Conservation (phyloP, 1,140 invertebrate species). For the Ectropis grisescens region DNA sequence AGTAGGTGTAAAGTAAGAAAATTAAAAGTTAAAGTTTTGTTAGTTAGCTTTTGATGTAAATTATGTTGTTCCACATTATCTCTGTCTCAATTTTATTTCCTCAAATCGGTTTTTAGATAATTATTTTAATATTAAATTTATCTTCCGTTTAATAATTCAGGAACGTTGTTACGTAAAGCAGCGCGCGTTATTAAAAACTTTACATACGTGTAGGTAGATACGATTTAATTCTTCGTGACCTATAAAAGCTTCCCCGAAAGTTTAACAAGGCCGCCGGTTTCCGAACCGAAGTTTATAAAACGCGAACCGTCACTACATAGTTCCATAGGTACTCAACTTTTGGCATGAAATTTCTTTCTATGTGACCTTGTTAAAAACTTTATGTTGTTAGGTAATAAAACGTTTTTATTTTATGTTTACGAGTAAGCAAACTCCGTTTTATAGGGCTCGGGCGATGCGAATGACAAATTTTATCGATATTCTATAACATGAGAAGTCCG, state of each 20-base stretch:
- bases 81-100: too few relatives aligned
- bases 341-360: slow-evolving; percentile 31
- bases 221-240: slow-evolving; percentile 29
- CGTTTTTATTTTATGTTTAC: slow-evolving; percentile 34
- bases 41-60: too few relatives aligned
- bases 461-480: slow-evolving; percentile 24
- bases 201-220: slow-evolving; percentile 1
- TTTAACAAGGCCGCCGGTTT: slow-evolving; percentile 37
- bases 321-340: too few relatives aligned
- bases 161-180: too few relatives aligned
- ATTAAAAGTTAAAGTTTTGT: too few relatives aligned
- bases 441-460: slow-evolving; percentile 12
- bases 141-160: too few relatives aligned
- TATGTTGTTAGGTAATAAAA: slow-evolving; percentile 27
- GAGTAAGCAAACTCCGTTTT: slow-evolving; percentile 26
- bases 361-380: slow-evolving; percentile 33
- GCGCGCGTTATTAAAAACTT: too few relatives aligned
- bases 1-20: too few relatives aligned
- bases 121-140: too few relatives aligned
- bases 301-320: slow-evolving; percentile 30
- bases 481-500: slow-evolving; percentile 13
- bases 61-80: too few relatives aligned
- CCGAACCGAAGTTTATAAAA: slow-evolving; percentile 33
- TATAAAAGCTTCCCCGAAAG: slow-evolving; percentile 34
- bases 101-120: too few relatives aligned